Conservation (phyloP, 2,113 vertebrate genomes). For the Cyphomyrus discorhynchus region DNA sequence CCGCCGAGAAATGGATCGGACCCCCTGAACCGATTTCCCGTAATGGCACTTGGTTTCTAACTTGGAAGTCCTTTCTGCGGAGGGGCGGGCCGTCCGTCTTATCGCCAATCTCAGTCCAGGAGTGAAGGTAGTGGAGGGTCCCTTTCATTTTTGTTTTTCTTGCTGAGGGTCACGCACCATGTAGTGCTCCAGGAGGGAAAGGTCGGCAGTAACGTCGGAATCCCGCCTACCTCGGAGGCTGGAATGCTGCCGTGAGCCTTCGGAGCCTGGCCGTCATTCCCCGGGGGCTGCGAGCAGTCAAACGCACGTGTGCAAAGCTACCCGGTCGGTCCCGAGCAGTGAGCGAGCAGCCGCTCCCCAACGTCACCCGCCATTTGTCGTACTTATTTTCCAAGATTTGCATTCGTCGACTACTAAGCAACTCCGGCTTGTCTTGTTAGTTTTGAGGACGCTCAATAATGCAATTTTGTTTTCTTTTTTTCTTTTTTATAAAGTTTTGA, state of each 20-base stretch:
- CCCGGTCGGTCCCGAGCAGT: not conserved
- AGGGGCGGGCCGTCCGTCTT: slow-evolving; percentile 45
- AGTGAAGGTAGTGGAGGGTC: not conserved
- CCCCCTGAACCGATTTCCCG: not conserved
- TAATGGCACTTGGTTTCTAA: slow-evolving; percentile 15
- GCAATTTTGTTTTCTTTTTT: not conserved
- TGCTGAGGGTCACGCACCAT: not conserved
- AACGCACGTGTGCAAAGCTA: slow-evolving; percentile 12
- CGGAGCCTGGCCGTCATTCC: slow-evolving; percentile 11
- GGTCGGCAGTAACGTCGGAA: not conserved
- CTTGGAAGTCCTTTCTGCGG: slow-evolving; percentile 16
- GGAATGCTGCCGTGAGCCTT: not conserved
- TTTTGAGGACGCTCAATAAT: not conserved
- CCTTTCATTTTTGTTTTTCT: not conserved
- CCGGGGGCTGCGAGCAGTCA: not conserved
- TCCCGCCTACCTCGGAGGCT: not conserved
- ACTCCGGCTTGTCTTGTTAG: not conserved
- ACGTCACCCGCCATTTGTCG: not conserved
- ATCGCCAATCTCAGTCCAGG: not conserved
- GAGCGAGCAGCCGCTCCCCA: not conserved
- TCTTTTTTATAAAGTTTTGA: not conserved
- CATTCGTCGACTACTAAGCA: not conserved
- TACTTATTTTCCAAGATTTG: not conserved
- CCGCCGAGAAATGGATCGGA: not conserved
- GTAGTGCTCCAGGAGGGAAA: not conserved